phyloP scores from a whole-genome alignment of 2,797 vertebrate genomes.

The Heteromormyrus szaboi region DNA sequence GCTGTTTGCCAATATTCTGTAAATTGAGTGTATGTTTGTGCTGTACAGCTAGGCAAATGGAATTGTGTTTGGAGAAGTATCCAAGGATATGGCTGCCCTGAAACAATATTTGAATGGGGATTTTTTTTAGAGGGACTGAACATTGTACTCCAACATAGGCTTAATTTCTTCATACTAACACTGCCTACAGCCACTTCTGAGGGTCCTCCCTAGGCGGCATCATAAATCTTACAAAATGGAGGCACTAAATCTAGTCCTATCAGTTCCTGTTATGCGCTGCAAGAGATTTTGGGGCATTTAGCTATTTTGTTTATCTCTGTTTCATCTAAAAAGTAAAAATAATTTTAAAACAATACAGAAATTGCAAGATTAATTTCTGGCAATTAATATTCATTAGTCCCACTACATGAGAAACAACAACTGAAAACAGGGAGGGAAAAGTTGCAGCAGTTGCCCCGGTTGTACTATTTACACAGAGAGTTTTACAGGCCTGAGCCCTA shows the following conservation, averaged over 20 bases:
- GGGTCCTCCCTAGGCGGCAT: not conserved
- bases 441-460: not conserved
- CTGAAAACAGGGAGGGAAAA: not conserved
- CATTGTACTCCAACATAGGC: not conserved
- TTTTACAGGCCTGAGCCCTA: not conserved
- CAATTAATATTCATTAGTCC: slow-evolving; percentile 4
- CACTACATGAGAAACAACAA: not conserved
- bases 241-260: not conserved
- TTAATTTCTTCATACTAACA: not conserved
- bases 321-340: not conserved
- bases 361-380: not conserved
- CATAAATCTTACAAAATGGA: not conserved
- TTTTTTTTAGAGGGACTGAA: slow-evolving; percentile 14
- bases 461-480: slow-evolving; percentile 12
- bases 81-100: slow-evolving; percentile 56
- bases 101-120: slow-evolving; percentile 40
- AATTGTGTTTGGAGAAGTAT: slow-evolving; percentile 55
- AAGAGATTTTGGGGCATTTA: not conserved
- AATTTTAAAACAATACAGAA: not conserved
- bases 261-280: not conserved
- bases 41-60: slow-evolving; percentile 29
- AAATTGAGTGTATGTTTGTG: slow-evolving; percentile 6
- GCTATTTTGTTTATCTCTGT: not conserved
- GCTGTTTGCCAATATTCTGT: not conserved
- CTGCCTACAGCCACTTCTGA: not conserved